Base-by-base conservation (phyloP, 2,113 vertebrate genomes). In the Symphodus melops region DNA sequence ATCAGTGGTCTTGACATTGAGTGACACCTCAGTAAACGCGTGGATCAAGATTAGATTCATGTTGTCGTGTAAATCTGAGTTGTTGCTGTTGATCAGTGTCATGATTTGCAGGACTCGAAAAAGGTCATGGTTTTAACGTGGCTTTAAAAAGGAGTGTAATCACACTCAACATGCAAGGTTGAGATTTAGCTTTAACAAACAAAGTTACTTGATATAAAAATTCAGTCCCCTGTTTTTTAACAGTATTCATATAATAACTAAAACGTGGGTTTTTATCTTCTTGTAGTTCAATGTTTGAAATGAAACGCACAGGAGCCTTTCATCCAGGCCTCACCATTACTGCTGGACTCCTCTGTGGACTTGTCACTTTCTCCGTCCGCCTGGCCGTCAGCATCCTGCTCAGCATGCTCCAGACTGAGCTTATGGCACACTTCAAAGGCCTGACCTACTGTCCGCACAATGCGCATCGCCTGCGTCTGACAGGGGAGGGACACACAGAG, bases 371-470 rank as follows among this genome's bases (percentile, higher is more conserved):
- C 91, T 0, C 94, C 92, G 0, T 95, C 95, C 0, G 93, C 93
- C 88, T 94, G 94, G 16, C 94, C 94, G 3, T 95, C 93, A 0
- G 92, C 92, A 0, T 89, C 92, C 82, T 95, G 93, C 87, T 95
- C 93, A 0, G 93, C 92, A 0, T 95, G 93, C 88, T 96, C 95
- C 87, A 97, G 93, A 76, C 95, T 96, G 82, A 96, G 90, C 82
- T 96, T 96, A 83, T 96, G 96, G 75, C 95, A 96, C 55, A 96
- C 95, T 83, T 96, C 95, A 10, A 98, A 97, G 12, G 96, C 95
- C 86, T 96, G 96, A 17, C 96, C 96, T 23, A 95, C 91, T 0
- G 96, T 96, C 54, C 95, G 93, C 75, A 96, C 95, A 23, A 96
- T 96, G 1, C 93, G 92, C 95, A 97, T 95, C 14, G 94, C 95